phyloP scores from a whole-genome alignment of 2,797 vertebrate species.

The Thaleichthys pacificus region DNA sequence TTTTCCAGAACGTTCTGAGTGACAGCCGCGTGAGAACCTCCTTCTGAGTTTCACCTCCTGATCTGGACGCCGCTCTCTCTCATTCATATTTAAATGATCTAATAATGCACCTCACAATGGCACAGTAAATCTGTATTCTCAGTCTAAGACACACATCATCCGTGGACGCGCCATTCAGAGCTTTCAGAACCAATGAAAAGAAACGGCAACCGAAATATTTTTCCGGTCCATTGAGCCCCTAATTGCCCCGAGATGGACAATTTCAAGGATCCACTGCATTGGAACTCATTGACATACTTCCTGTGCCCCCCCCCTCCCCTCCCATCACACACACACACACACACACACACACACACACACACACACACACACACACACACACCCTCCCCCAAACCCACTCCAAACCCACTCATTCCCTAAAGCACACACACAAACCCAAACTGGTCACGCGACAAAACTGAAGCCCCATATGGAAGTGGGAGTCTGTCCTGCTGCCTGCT shows the following conservation, averaged over 20 bases:
- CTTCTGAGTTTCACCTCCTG: background rate
- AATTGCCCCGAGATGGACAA: background rate
- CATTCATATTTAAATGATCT: slow-evolving; percentile 35
- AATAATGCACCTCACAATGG: slow-evolving; percentile 25
- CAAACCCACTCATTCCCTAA: too few species aligned
- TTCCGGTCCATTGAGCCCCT: background rate
- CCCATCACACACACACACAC: too few species aligned
- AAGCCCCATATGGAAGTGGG: too few species aligned
- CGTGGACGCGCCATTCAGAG: background rate
- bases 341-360: too few species aligned
- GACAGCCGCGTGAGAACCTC: background rate
- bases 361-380: too few species aligned
- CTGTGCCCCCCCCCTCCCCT: too few species aligned
- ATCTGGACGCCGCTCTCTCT: background rate
- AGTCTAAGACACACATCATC: slow-evolving; percentile 1
- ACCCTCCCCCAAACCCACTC: too few species aligned
- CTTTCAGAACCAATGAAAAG: background rate
- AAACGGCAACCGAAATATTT: background rate
- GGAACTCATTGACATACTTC: background rate
- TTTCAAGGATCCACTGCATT: background rate
- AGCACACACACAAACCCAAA: too few species aligned
- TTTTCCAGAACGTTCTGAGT: background rate
- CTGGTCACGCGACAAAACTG: too few species aligned
- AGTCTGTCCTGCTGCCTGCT: too few species aligned
- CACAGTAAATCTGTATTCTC: slow-evolving; percentile 25